A percentile compares a stretch with the other conserved stretches of the same genome.
Conservation (phyloP, 1,140 invertebrate genomes). For the Euwallacea fornicatus region DNA sequence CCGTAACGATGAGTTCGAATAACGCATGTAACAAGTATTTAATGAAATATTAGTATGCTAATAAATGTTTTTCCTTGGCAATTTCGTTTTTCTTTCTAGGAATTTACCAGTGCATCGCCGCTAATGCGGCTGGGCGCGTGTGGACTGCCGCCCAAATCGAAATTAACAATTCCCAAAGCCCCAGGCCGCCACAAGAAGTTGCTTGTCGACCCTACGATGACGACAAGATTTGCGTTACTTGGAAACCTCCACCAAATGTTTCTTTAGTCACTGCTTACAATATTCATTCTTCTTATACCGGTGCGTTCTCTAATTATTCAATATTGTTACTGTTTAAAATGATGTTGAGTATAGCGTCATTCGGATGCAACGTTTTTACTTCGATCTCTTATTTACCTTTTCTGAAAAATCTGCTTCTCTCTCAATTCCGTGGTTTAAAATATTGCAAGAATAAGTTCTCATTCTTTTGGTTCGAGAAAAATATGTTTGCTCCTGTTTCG, state of each 20-base stretch:
- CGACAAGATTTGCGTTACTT: slow-evolving; percentile 60
- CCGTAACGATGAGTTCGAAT: too few relatives aligned
- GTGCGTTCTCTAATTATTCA: slow-evolving; percentile 46
- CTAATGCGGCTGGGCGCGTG: slow-evolving; percentile 66
- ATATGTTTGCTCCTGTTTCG: too few relatives aligned
- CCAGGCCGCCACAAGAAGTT: slow-evolving; percentile 61
- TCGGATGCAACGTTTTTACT: too few relatives aligned
- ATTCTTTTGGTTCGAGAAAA: too few relatives aligned
- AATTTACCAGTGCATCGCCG: slow-evolving; percentile 75
- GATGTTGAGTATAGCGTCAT: too few relatives aligned
- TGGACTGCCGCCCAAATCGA: slow-evolving; percentile 62
- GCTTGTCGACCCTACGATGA: slow-evolving; percentile 60
- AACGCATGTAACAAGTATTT: background rate
- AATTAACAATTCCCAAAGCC: slow-evolving; percentile 56
- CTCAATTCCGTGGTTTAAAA: too few relatives aligned
- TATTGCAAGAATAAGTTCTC: too few relatives aligned
- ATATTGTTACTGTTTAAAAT: background rate
- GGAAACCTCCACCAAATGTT: slow-evolving; percentile 57
- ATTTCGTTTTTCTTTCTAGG: slow-evolving; percentile 52
- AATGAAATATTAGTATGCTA: slow-evolving; percentile 2
- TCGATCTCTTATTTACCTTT: too few relatives aligned
- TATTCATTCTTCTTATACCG: slow-evolving; percentile 63
- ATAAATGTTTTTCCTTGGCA: too few relatives aligned
- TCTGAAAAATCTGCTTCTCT: background rate
- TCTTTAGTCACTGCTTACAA: slow-evolving; percentile 62